Conservation (phyloP, 2,888 invertebrate species). For the Nomada fucata region DNA sequence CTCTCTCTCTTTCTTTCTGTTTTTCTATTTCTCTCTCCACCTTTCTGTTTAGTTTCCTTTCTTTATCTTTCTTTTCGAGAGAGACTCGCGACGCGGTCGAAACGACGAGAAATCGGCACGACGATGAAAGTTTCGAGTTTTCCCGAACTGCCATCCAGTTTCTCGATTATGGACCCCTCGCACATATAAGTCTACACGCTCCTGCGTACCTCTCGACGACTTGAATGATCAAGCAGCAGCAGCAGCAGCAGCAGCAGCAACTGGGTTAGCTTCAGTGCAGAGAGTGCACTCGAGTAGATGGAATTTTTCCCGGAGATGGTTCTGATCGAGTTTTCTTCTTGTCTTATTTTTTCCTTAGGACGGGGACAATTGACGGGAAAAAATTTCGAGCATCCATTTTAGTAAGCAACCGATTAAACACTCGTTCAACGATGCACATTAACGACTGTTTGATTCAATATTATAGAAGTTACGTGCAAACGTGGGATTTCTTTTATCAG, state of each 20-base stretch:
- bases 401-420: too few species aligned
- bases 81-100: slow-evolving; percentile 50
- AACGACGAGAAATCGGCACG: slow-evolving; percentile 46
- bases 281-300: slow-evolving; percentile 18
- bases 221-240: slow-evolving; percentile 32
- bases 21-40: slow-evolving; percentile 10
- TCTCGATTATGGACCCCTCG: slow-evolving; percentile 39
- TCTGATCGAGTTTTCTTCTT: not conserved
- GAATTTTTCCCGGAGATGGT: slow-evolving; percentile 13
- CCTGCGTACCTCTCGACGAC: slow-evolving; percentile 9
- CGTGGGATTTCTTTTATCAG: too few species aligned
- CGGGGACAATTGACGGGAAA: too few species aligned
- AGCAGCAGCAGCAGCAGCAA: not conserved
- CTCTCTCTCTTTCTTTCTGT: slow-evolving; percentile 11
- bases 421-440: too few species aligned
- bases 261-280: slow-evolving; percentile 13
- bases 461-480: too few species aligned
- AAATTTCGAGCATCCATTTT: too few species aligned
- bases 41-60: slow-evolving; percentile 31
- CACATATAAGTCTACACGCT: not conserved
- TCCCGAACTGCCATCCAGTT: slow-evolving; percentile 42
- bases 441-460: too few species aligned
- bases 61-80: slow-evolving; percentile 44
- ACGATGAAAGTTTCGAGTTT: slow-evolving; percentile 28
- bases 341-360: too few species aligned